Evolutionary conservation across 1,140 invertebrate species (phyloP).

Genomic region (Calephelis virginiensis): DNA sequence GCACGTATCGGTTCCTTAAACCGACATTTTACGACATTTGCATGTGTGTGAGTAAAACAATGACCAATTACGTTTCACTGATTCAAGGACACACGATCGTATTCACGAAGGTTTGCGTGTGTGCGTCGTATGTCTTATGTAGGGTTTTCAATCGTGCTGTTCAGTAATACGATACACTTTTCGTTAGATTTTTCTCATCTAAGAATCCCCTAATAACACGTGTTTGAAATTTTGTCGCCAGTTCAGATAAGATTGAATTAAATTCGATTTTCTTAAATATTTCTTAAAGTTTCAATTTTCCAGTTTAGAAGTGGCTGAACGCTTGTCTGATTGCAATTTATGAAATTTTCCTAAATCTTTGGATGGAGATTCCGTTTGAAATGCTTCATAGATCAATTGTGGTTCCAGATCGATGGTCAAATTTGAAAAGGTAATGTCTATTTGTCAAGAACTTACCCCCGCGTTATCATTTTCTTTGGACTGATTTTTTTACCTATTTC

Average conservation of each 20-base stretch:
- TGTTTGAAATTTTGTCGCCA: neutral
- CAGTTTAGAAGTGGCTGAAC: too few relatives aligned
- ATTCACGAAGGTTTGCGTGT: neutral
- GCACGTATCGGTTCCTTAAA: neutral
- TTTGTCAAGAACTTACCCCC: too few relatives aligned
- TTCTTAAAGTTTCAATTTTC: too few relatives aligned
- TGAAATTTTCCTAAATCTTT: too few relatives aligned
- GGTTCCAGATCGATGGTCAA: too few relatives aligned
- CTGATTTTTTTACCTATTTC: too few relatives aligned
- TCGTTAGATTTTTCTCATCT: neutral
- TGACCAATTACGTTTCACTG: constrained; percentile 9
- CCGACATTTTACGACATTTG: constrained; percentile 1
- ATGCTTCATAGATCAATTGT: too few relatives aligned
- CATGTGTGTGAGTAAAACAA: constrained; percentile 4
- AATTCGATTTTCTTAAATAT: neutral
- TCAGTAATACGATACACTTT: neutral
- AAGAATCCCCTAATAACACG: neutral
- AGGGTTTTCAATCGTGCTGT: neutral
- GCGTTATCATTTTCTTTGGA: too few relatives aligned
- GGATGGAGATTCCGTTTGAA: too few relatives aligned
- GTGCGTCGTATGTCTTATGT: neutral
- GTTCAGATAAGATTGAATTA: neutral
- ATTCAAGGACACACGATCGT: constrained; percentile 1
- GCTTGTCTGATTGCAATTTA: too few relatives aligned
- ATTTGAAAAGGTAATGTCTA: too few relatives aligned